Base-by-base conservation (phyloP, 1,140 invertebrate species). In the Lordiphosa stackelbergi region DNA sequence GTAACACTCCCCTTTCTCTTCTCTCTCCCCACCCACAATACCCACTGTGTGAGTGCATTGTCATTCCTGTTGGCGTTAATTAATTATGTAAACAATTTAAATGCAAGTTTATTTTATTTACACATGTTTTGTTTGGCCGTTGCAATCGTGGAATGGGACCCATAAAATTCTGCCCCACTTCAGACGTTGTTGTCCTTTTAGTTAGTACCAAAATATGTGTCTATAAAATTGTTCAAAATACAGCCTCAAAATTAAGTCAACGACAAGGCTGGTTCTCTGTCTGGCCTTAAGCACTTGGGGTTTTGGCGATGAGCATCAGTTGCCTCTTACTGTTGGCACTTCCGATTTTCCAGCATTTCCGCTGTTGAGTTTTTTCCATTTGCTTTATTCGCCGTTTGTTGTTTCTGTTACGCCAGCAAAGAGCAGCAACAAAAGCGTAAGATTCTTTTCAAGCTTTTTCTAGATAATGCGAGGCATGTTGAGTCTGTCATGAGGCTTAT, bases 51-150 rank as follows among this genome's bases (percentile, higher is more conserved):
- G 24, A 22, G 48, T 48, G 46, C 34, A 35, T 36, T 61, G 66
- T 68, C 66, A 69, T 37, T 69, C 49, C 48, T 55, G 64, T 61
- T 70, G 70, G 54, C 77, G 75, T 83, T 79, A 83, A 83, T 79
- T 83, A 79, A 79, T 79, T 79, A 79, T 79, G 77, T 69, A 79
- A 79, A 79, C 77, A 75, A 66, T 63, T 79, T 83, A 79, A 79
- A 83, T 75, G 66, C 66, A 75, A 83, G 75, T 83, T 75, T 83
- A 79, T 83, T 83, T 79, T 75, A 79, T 79, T 79, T 79, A 79
- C 75, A 79, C 71, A 75, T 79, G 75, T 75, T 78, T 66, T 52
- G 28, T 45, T n/a, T 45, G 42, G 28, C 42, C 9, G 31, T 11
- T 13, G 43, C 54, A 59, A 68, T 59, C 53, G 66, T 31, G 47